Conservation (phyloP, 2,888 invertebrate species). For the Limenitis camilla region DNA sequence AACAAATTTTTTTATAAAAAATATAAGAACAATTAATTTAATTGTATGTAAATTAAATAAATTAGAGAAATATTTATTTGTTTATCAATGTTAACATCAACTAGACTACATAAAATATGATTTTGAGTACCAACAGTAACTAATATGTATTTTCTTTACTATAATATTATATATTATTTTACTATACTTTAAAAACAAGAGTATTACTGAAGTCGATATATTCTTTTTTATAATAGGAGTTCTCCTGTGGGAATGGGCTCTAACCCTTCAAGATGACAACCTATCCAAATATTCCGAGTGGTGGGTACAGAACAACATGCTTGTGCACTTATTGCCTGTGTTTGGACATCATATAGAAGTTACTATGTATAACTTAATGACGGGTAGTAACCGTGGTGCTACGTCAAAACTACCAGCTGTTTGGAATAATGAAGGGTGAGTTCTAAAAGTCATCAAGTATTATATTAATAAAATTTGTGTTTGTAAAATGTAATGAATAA, state of each 20-base stretch:
- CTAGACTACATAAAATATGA: no score
- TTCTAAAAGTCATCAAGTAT: no score
- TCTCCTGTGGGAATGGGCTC: slow-evolving; percentile 84
- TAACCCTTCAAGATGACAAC: slow-evolving; percentile 59
- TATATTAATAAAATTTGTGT: no score
- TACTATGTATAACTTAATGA: slow-evolving; percentile 75
- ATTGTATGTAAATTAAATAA: no score
- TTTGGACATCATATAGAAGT: slow-evolving; percentile 79
- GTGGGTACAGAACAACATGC: slow-evolving; percentile 73
- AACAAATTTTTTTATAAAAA: background rate
- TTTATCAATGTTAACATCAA: no score
- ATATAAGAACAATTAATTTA: background rate
- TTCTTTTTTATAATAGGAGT: slow-evolving; percentile 49
- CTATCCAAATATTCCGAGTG: slow-evolving; percentile 68
- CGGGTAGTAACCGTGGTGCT: slow-evolving; percentile 74
- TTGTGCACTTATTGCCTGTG: slow-evolving; percentile 77
- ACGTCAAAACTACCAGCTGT: slow-evolving; percentile 75
- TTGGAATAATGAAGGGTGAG: slow-evolving; percentile 74
- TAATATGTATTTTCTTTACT: no score
- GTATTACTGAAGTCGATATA: background rate
- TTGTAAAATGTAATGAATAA: no score
- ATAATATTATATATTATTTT: no score
- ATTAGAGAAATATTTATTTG: no score
- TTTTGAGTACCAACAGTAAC: no score
- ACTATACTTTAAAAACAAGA: no score